Conservation (phyloP, 2,113 vertebrate genomes). For the Aythya baeri region DNA sequence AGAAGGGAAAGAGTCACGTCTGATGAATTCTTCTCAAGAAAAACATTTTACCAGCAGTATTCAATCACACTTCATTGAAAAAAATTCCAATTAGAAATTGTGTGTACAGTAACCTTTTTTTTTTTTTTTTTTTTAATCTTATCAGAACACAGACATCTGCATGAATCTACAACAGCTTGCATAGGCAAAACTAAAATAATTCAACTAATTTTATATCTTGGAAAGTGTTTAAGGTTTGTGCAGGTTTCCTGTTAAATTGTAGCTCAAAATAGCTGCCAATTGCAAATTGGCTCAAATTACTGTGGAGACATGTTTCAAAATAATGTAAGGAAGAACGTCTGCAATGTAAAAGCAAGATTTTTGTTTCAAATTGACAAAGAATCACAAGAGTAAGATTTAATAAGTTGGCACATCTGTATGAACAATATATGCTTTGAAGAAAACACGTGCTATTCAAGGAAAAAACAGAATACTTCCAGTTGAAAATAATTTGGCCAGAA, state of each 20-base stretch:
- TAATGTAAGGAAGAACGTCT: background rate
- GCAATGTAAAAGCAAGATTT: background rate
- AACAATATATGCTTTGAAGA: background rate
- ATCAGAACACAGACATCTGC: background rate
- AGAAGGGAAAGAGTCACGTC: background rate
- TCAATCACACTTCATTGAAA: background rate
- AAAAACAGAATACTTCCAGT: background rate
- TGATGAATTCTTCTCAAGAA: background rate
- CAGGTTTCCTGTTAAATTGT: background rate
- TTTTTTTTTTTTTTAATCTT: background rate
- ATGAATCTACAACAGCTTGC: background rate
- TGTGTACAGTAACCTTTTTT: background rate
- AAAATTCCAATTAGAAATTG: background rate
- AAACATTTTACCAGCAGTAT: background rate
- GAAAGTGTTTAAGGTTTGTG: background rate
- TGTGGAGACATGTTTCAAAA: background rate
- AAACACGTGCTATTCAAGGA: accelerated
- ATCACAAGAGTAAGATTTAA: background rate
- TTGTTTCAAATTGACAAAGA: background rate
- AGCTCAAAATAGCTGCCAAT: background rate
- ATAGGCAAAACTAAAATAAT: background rate
- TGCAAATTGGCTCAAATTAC: background rate
- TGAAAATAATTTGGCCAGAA: background rate
- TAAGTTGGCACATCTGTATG: background rate
- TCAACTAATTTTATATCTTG: background rate